These are phyloP conservation scores for Oplegnathus fasciatus DNA, from an alignment of 2,113 vertebrate species.

Conservation along the genomic window DNA sequence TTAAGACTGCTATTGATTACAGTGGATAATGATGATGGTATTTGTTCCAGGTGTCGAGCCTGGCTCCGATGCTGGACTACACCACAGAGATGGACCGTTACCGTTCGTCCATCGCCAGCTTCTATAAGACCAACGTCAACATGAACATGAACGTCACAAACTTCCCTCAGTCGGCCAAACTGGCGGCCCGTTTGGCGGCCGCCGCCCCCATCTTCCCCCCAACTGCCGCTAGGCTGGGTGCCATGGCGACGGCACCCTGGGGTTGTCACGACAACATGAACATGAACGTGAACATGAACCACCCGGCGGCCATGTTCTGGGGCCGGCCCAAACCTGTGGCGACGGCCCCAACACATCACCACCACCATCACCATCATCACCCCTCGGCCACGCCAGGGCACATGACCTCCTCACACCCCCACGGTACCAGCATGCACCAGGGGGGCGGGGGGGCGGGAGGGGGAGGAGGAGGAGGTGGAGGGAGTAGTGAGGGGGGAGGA, in stretches of 20 bases:
- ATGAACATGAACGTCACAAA: slow-evolving; percentile 88
- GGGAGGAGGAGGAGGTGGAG: slow-evolving; percentile 40
- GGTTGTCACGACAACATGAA: slow-evolving; percentile 88
- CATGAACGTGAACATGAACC: slow-evolving; percentile 77
- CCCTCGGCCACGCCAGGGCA: slow-evolving; percentile 60
- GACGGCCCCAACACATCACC: slow-evolving; percentile 52
- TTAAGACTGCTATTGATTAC: background rate
- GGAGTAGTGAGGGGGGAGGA: slow-evolving; percentile 79
- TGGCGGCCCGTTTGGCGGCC: slow-evolving; percentile 86
- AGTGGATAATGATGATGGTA: background rate
- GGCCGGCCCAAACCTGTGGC: slow-evolving; percentile 79
- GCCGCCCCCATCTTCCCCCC: slow-evolving; percentile 92
- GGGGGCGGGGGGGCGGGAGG: slow-evolving; percentile 54
- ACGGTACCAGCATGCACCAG: slow-evolving; percentile 87
- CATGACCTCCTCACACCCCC: slow-evolving; percentile 74
- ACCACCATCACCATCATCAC: slow-evolving; percentile 68
- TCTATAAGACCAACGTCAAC: slow-evolving; percentile 93
- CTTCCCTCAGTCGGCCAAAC: slow-evolving; percentile 93
- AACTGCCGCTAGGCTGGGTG: slow-evolving; percentile 85
- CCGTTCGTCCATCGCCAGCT: slow-evolving; percentile 92
- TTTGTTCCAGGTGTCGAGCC: slow-evolving; percentile 79
- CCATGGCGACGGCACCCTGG: slow-evolving; percentile 88
- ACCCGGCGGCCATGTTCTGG: slow-evolving; percentile 85
- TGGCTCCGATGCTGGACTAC: slow-evolving; percentile 91
- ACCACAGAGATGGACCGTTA: slow-evolving; percentile 95